phyloP scores from a whole-genome alignment of 1,140 invertebrate genomes.

The Uloborus diversus region DNA sequence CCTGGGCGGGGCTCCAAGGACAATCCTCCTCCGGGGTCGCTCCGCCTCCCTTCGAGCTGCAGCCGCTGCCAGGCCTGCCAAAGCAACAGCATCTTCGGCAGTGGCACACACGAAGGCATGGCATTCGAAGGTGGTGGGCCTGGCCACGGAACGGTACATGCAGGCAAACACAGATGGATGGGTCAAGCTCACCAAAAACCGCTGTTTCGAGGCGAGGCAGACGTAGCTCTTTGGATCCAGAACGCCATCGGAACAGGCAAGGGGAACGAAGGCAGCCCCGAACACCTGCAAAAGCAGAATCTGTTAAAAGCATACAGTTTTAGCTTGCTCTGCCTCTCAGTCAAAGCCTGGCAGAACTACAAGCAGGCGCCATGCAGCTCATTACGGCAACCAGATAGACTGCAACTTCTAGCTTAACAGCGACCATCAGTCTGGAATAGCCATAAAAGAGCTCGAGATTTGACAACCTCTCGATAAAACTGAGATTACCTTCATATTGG shows the following conservation, averaged over 20 bases:
- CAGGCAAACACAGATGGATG: constrained; percentile 90
- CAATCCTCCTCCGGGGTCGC: not conserved
- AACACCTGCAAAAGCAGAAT: constrained; percentile 36
- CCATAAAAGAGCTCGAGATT: no score
- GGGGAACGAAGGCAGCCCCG: constrained; percentile 59
- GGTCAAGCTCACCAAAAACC: constrained; percentile 58
- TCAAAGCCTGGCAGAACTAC: no score
- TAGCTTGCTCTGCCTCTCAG: no score
- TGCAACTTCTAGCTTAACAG: no score
- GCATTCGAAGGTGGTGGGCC: constrained; percentile 81
- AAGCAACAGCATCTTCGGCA: constrained; percentile 80
- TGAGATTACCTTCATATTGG: no score
- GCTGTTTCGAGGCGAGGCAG: constrained; percentile 48
- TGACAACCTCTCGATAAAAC: no score
- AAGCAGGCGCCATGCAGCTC: no score
- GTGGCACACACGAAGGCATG: constrained; percentile 86
- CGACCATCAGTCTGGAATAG: no score
- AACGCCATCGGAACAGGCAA: constrained; percentile 58
- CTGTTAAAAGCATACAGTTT: no score
- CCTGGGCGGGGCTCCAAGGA: not conserved
- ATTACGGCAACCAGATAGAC: no score
- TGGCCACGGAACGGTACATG: constrained; percentile 74
- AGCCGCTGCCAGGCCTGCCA: constrained; percentile 29
- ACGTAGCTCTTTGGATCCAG: constrained; percentile 56
- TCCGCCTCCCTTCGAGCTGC: not conserved